Evolutionary conservation across 2,888 invertebrate genomes (phyloP), one percentile per base, ranked within the genome.

Genomic region (Protodeltote pygarga): DNA sequence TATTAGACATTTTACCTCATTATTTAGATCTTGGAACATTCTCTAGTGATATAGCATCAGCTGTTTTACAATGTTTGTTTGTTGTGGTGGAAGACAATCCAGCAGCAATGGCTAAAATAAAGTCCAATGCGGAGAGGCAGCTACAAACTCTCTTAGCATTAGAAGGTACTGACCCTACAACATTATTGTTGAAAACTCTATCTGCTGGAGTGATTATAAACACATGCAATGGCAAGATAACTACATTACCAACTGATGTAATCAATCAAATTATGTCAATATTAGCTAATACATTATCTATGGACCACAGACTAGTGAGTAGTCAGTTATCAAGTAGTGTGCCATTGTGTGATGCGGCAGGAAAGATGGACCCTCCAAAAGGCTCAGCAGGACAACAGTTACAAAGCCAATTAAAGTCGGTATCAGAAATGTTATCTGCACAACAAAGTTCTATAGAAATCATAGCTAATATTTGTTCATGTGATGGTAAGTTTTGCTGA

Each of bases 41-140:
- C 75, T 94, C 94, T 0, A 76, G 83, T 35, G 93, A 94, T 23
- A 92, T 94, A 44, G 87, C 93, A 1, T 92, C 89, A 59, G 91
- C 93, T 11, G 91, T 93, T 49, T 93, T 94, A 24, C 95, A 96
- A 69, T 95, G 95, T 71, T 80, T 96, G 4, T 92, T 95, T 68
- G 95, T 95, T 3, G 93, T 95, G 24, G 93, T 95, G 0, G 96
- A 96, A 83, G 95, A 95, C 58, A 96, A 96, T 80, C 83, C 92
- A 0, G 76, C 82, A 45, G 93, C 94, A 0, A 90, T 93, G 76
- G 81, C 83, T 19, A 89, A 93, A 61, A 83, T 95, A n/a, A 91
- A 92, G 61, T 73, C 83, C 11, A 88, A 85, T 33, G 90, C 93
- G 29, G 88, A 90, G 33, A 86, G 81, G 24, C 81, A 92, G 19